Base-by-base conservation (phyloP, 2,888 invertebrate species). In the Galeopsomyia nigrocyanea region DNA sequence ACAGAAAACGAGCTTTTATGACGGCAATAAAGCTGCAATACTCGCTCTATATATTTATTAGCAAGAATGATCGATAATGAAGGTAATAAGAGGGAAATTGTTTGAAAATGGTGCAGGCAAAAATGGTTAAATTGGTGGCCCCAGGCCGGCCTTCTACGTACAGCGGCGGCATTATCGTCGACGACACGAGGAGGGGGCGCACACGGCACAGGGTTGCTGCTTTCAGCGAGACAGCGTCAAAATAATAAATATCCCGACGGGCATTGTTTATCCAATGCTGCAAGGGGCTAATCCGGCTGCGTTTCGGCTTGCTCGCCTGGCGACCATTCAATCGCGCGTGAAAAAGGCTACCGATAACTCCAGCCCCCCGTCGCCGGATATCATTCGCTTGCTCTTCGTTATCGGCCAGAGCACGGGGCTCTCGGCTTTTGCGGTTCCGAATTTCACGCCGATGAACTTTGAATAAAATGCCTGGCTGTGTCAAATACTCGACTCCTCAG, bases 321-420 rank as follows among this genome's bases (percentile, higher is more conserved):
- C 10, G 17, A 50, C 60, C 68, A 75, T 75, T 73, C 75, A 71
- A 75, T 73, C 71, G 73, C n/a, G 68, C 73, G 61, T 57, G 68
- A 68, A 75, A 73, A 75, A 31, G 22, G 51, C 1, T 16, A 17
- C 19, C 39, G 71, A 71, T 71, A 71, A 49, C 55, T 31, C 46
- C 22, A 16, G 5, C 51, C 16, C 53, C 19, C 39, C 39, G 7
- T 39, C 39, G 10, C 73, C 76, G 77, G 77, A 77, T 76, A 77
- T 78, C 77, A 77, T 76, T 76, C 77, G 76, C 71, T 77, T 70
- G 75, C 75, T 68, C 74, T 77, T 77, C 77, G 78, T 78, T 77
- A 77, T 78, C 78, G 75, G 75, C 19, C 10, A n/a, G 17, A 53
- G 6, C 17, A 53, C 9, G 17, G 17, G 53, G n/a, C 53, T 53